Evolutionary conservation across 2,888 invertebrate genomes (phyloP).

Genomic region (Monopis laevigella): DNA sequence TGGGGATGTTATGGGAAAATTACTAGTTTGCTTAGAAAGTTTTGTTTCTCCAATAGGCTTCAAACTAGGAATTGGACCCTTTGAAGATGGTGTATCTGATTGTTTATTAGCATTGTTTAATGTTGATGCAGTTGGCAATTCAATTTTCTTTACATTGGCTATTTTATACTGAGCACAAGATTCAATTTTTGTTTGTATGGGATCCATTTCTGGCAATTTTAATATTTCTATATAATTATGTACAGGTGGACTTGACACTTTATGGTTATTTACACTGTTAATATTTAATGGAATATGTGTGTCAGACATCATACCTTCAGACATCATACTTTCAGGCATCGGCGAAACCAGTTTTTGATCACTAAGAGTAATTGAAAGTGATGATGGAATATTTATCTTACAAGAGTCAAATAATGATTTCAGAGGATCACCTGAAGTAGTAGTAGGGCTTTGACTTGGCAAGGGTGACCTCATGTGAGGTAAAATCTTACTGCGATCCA

Average conservation of each 20-base stretch:
- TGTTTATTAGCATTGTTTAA: conserved; percentile 37
- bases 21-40: conserved; percentile 47
- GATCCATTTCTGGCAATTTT: conserved; percentile 64
- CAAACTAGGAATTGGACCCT: conserved; percentile 58
- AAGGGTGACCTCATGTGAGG: too few species aligned
- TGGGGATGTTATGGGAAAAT: conserved; percentile 33
- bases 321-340: conserved; percentile 25
- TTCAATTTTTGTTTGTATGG: conserved; percentile 32
- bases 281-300: conserved; percentile 50
- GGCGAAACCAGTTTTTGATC: conserved; percentile 68
- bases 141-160: too few species aligned
- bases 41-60: conserved; percentile 62
- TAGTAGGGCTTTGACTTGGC: conserved; percentile 48
- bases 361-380: conserved; percentile 83
- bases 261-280: too few species aligned
- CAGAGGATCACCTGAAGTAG: conserved; percentile 56
- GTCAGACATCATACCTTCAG: conserved; percentile 37
- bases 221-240: conserved; percentile 72
- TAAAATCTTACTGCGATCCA: conserved; percentile 55
- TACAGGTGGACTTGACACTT: conserved; percentile 59
- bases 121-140: conserved; percentile 26
- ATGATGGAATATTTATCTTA: conserved; percentile 81
- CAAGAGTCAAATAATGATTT: conserved; percentile 73
- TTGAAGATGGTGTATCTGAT: too few species aligned
- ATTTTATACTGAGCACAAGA: too few species aligned